Percentiles rank a stretch among this genome's conserved stretches.
These are phyloP conservation scores for Lumbricus terrestris DNA, from an alignment of 2,888 invertebrate genomes.

Conservation along the genomic window DNA sequence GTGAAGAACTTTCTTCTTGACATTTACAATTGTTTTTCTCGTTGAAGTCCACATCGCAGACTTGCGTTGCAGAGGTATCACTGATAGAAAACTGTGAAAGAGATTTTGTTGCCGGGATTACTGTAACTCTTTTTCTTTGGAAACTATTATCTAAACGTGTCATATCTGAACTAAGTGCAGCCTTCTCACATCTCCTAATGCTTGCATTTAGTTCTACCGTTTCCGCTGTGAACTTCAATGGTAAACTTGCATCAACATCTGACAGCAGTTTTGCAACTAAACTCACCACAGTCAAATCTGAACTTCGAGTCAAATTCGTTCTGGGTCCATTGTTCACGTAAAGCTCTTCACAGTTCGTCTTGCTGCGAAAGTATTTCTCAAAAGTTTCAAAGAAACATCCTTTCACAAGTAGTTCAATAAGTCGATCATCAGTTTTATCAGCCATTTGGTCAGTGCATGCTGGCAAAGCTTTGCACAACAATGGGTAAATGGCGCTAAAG, in stretches of 20 bases:
- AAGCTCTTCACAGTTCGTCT: background rate
- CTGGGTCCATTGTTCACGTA: background rate
- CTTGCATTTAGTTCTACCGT: background rate
- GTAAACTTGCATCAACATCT: background rate
- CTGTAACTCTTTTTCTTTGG: background rate
- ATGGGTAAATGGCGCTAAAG: background rate
- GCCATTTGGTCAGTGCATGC: background rate
- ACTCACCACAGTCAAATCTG: background rate
- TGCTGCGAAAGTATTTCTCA: background rate
- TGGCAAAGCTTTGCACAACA: background rate
- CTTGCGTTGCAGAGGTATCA: background rate
- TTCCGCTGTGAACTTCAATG: background rate
- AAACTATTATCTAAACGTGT: background rate
- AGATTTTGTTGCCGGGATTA: background rate
- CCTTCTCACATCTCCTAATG: background rate
- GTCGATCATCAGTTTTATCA: background rate
- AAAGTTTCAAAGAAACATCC: constrained; percentile 3
- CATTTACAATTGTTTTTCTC: background rate
- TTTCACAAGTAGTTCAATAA: background rate
- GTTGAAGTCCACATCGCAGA: background rate
- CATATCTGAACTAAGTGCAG: background rate
- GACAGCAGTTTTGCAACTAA: background rate
- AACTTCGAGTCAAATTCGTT: background rate
- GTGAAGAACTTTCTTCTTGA: background rate
- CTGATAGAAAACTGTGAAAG: background rate